Evolutionary conservation across 2,113 vertebrate genomes (phyloP), one percentile per base, ranked within the genome.

Genomic region (Paedocypris sp.): DNA sequence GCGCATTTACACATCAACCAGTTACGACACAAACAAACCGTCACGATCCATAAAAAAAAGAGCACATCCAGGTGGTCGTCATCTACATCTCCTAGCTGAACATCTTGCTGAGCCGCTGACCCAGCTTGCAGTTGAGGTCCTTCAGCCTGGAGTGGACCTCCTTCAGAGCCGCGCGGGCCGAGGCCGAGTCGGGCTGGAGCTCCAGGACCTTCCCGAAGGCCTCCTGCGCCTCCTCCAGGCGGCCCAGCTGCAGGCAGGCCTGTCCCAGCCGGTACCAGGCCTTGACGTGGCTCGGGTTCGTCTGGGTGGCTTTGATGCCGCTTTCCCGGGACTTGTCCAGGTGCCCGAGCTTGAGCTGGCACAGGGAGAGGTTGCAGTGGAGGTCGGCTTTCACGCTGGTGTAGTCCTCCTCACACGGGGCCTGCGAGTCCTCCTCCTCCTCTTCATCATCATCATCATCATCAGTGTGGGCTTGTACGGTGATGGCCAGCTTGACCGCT

Each of bases 191-290:
- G 1, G 90, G 90, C 18, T 93, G 88, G 5, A 86, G 53, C 1
- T 81, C 78, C 60, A 93, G 69, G 22, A 92, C 79, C 62, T 70
- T 85, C 64, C 64, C 79, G 42, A 91, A 80, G 1, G 91, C 90
- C 48, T 58, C 64, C 3, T 75, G 75, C 18, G 92, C 88, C 35
- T 85, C 80, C 10, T 81, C 86, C 64, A 92, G 74, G 68, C 93
- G 89, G 3, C 85, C 84, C 54, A 90, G 70, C 66, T 83, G 79
- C 16, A 85, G 83, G 28, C 83, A 84, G 5, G 92, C 90, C 60
- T 89, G 80, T 1, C 89, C 91, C 2, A 88, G 83, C 0, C 91
- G 83, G 69, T 91, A 93, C 74, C 90, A 85, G 18, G 89, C 89
- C 72, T 94, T 93, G 18, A 81, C 32, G 2, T 83, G 84, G 3